Evolutionary conservation across 2,797 vertebrate species (phyloP), one percentile per base, ranked within the genome.

Genomic region (Sebastolobus alascanus): DNA sequence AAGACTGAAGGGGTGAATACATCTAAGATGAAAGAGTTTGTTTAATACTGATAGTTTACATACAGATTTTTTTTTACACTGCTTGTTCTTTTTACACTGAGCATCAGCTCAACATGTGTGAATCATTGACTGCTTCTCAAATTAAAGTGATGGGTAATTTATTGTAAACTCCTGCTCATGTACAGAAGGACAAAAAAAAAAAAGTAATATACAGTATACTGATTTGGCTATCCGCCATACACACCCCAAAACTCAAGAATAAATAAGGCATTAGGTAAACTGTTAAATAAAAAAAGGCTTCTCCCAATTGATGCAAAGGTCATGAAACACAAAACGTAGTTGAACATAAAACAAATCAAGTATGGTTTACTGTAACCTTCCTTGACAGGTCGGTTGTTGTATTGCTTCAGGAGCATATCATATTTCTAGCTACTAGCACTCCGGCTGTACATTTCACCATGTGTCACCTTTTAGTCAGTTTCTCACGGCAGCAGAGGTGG

Each of bases 191-290:
- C 56, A 80, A 75, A 81, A 89, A 50, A 69, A 56, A 35, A 71
- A 50, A 66, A 25, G 25, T 27, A 83, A 84, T 63, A 77, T 74
- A 79, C 68, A 82, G 38, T 70, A 79, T 58, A 65, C 29, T 58
- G 33, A 80, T 81, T 76, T 82, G 80, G 75, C 68, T 86, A 87
- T 75, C 46, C 16, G 80, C 80, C 87, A 18, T 65, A 87, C 61
- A 76, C 68, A 69, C 59, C 59, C 71, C 82, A 70, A 84, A 79
- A 87, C 46, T 38, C 16, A 89, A 86, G 59, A 92, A 94, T 92
- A 94, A 95, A 94, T 94, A 95, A 95, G 92, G 94, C 93, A 94
- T 94, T 77, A 80, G 90, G 92, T 92, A 82, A 86, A 85, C 52
- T 56, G 61, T 84, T 88, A 80, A 90, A 91, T 79, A 66, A 74